These are phyloP conservation scores for Cebuella pygmaea DNA, from an alignment of 2,797 vertebrate species.

Conservation along the genomic window DNA sequence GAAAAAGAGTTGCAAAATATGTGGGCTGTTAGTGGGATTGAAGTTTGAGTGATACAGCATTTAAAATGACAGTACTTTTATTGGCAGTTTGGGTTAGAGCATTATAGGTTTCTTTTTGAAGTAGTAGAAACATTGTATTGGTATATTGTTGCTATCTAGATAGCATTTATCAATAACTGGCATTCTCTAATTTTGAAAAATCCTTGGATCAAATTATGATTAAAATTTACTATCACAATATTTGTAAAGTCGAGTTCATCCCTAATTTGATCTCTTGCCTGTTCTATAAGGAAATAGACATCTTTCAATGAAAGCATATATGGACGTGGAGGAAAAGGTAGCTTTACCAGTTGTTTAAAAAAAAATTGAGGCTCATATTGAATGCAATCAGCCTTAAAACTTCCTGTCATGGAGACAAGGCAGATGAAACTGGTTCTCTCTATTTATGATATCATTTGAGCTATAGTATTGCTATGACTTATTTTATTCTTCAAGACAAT, in stretches of 20 bases:
- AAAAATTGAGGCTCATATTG: background rate
- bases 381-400: background rate
- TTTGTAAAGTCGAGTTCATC: background rate
- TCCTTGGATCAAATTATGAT: background rate
- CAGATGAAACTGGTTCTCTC: background rate
- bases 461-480: background rate
- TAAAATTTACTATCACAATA: slow-evolving; percentile 11
- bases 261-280: background rate
- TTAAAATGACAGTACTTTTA: slow-evolving; percentile 2
- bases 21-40: background rate
- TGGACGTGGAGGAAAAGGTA: background rate
- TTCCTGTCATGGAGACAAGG: background rate
- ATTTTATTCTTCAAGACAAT: background rate
- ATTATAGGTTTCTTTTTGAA: background rate
- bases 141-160: background rate
- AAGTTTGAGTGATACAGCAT: background rate
- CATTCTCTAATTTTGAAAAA: slow-evolving; percentile 20
- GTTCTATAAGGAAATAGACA: slow-evolving; percentile 19
- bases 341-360: background rate
- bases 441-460: background rate
- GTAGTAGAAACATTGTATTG: background rate
- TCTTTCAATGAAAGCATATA: background rate
- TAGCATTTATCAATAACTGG: background rate
- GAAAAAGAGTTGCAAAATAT: background rate
- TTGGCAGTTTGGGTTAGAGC: background rate